A percentile compares a stretch with the other conserved stretches of the same genome.
Conservation (phyloP, 2,113 vertebrate genomes). For the Mus pahari region DNA sequence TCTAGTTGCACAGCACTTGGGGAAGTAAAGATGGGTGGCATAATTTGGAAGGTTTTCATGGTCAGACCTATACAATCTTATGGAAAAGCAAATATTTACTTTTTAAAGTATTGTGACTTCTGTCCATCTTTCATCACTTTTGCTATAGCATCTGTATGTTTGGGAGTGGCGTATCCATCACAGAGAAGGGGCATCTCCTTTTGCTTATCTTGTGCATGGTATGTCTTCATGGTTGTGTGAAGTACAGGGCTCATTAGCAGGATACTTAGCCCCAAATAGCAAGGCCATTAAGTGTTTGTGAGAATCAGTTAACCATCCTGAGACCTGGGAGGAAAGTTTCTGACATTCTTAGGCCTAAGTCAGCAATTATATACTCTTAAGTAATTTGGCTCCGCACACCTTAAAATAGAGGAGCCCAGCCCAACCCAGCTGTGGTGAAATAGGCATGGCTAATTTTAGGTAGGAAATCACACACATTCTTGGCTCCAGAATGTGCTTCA, state of each 20-base stretch:
- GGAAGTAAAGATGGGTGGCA: not conserved
- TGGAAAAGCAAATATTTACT: not conserved
- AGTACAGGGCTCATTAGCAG: not conserved
- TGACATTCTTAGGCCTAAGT: not conserved
- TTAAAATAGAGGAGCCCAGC: slow-evolving; percentile 68
- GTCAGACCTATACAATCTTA: not conserved
- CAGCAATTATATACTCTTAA: slow-evolving; percentile 39
- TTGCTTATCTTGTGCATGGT: not conserved
- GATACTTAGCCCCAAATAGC: not conserved
- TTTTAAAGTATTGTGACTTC: not conserved
- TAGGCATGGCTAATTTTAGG: slow-evolving; percentile 60
- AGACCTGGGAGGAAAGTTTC: not conserved
- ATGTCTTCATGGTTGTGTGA: not conserved
- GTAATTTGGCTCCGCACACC: slow-evolving; percentile 45
- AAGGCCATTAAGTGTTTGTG: not conserved
- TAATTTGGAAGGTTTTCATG: slow-evolving; percentile 1
- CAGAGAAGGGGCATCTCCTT: not conserved
- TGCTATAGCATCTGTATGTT: rapidly evolving
- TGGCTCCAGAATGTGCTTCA: not conserved
- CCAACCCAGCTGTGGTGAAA: not conserved
- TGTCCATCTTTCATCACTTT: not conserved
- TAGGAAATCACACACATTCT: not conserved
- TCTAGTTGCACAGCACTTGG: not conserved
- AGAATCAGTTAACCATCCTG: not conserved
- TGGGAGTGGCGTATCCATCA: too few relatives aligned